phyloP scores from a whole-genome alignment of 2,797 vertebrate species.

The Coranthus polyacanthus region DNA sequence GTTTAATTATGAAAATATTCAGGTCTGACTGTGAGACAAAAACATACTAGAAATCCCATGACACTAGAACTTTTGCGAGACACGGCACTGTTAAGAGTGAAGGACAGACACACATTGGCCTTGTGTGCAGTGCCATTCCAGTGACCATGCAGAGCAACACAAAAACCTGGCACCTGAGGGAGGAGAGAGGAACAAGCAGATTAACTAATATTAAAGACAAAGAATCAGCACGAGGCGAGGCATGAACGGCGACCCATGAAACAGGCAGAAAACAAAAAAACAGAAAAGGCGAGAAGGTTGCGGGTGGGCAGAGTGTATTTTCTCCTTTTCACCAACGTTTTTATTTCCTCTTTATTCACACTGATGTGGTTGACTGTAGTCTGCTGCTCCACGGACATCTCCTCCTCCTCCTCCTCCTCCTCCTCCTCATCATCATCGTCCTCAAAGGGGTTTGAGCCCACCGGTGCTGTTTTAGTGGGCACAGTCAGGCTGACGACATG shows the following conservation, averaged over 20 bases:
- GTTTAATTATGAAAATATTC: constrained; percentile 1
- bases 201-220: constrained; percentile 29
- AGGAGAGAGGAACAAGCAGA: constrained; percentile 30
- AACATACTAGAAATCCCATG: constrained; percentile 24
- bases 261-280: constrained; percentile 39
- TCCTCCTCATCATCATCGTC: constrained; percentile 90
- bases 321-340: constrained; percentile 96
- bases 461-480: constrained; percentile 88
- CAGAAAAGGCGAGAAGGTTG: constrained; percentile 24
- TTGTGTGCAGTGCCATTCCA: constrained; percentile 59
- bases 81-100: constrained; percentile 48
- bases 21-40: constrained; percentile 75
- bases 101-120: constrained; percentile 51
- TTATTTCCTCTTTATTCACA: constrained; percentile 95
- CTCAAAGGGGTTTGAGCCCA: constrained; percentile 96
- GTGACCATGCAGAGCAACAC: constrained; percentile 79
- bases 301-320: constrained; percentile 28
- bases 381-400: constrained; percentile 77
- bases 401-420: constrained; percentile 82
- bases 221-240: constrained; percentile 5
- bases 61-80: constrained; percentile 54
- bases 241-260: constrained; percentile 30
- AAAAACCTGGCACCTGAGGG: constrained; percentile 65
- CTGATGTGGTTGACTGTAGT: constrained; percentile 86
- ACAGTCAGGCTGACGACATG: constrained; percentile 91